These are phyloP conservation scores for Scylla paramamosain DNA, from an alignment of 1,140 invertebrate species.

Conservation along the genomic window DNA sequence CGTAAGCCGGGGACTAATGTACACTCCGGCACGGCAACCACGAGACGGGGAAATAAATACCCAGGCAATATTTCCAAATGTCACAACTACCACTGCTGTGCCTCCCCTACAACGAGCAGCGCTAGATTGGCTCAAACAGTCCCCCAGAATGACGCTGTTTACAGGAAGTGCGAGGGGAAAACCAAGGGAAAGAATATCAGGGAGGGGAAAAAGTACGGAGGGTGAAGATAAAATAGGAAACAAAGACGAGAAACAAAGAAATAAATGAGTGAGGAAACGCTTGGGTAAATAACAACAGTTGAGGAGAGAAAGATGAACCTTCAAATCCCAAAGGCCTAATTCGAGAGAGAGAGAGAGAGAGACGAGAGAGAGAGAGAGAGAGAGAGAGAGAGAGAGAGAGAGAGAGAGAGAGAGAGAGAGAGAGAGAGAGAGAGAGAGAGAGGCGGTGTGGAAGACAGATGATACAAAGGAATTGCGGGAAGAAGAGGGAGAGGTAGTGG, in stretches of 20 bases:
- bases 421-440: not conserved
- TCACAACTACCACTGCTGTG: too few relatives aligned
- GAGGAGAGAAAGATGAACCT: not conserved
- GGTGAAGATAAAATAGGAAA: not conserved
- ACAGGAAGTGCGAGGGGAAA: not conserved
- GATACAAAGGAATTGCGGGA: too few relatives aligned
- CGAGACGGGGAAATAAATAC: too few relatives aligned
- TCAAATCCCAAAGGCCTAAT: not conserved
- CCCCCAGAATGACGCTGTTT: not conserved
- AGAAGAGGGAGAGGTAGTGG: too few relatives aligned
- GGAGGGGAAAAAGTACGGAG: not conserved
- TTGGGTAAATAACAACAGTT: not conserved
- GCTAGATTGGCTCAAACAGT: not conserved
- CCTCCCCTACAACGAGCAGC: not conserved
- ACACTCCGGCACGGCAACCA: not conserved
- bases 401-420: too few relatives aligned
- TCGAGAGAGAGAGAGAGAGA: not conserved
- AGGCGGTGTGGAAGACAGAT: too few relatives aligned
- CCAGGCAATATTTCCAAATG: too few relatives aligned
- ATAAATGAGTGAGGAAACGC: not conserved
- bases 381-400: too few relatives aligned
- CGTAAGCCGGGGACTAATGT: not conserved
- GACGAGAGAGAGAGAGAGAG: too few relatives aligned
- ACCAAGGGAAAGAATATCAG: not conserved
- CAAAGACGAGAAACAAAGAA: not conserved